Evolutionary conservation across 2,888 invertebrate species (phyloP).

Genomic region (Alentia gelatinosa): DNA sequence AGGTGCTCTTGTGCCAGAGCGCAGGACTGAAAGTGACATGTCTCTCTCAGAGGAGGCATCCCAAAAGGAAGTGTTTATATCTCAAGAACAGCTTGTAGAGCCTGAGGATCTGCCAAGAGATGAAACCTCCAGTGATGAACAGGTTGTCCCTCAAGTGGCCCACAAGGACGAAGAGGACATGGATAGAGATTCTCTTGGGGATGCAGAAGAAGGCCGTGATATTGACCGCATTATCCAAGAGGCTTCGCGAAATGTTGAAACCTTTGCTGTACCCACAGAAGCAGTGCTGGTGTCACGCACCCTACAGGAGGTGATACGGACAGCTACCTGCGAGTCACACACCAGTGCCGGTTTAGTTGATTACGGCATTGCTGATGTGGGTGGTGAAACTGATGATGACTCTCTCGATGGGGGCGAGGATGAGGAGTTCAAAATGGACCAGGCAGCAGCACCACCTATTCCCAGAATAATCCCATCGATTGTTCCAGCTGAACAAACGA

Average conservation of each 20-base stretch:
- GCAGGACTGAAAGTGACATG: conserved; percentile 61
- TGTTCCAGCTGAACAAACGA: conserved; percentile 59
- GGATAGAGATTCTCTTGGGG: conserved; percentile 57
- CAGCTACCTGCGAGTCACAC: conserved; percentile 43
- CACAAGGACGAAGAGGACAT: conserved; percentile 51
- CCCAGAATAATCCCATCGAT: conserved; percentile 29
- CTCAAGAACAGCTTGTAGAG: conserved; percentile 57
- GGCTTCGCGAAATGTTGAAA: conserved; percentile 64
- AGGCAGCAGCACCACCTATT: conserved; percentile 41
- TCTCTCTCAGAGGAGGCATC: conserved; percentile 47
- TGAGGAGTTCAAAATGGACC: conserved; percentile 49
- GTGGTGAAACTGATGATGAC: conserved; percentile 66
- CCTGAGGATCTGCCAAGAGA: conserved; percentile 56
- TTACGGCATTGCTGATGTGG: background rate
- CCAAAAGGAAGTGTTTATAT: conserved; percentile 55
- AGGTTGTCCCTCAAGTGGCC: background rate
- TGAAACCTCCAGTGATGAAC: conserved; percentile 40
- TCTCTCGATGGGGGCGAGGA: conserved; percentile 73
- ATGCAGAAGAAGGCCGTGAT: conserved; percentile 55
- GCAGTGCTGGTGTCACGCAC: conserved; percentile 51
- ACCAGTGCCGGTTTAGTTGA: conserved; percentile 23
- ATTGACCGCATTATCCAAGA: conserved; percentile 65
- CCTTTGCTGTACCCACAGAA: conserved; percentile 56
- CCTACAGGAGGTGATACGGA: conserved; percentile 35
- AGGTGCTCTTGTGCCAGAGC: conserved; percentile 72